These are phyloP conservation scores for Andricus grossulariae DNA, from an alignment of 1,140 invertebrate genomes.

Conservation along the genomic window DNA sequence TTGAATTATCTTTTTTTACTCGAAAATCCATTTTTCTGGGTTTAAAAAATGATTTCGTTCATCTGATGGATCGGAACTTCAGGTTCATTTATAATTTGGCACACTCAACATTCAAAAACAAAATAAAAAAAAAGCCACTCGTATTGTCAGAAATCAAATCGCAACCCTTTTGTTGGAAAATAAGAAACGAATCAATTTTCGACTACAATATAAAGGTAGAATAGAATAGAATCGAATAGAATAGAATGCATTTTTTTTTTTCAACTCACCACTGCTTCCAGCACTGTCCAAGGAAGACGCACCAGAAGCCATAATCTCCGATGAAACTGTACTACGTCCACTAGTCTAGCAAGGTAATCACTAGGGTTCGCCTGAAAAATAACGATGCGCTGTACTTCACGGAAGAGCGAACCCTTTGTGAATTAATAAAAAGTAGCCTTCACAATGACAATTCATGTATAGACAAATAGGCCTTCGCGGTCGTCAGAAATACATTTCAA, in stretches of 20 bases:
- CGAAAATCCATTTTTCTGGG: too few species aligned
- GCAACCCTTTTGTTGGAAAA: too few species aligned
- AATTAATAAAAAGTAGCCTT: slow-evolving; percentile 67
- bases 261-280: slow-evolving; percentile 73
- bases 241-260: slow-evolving; percentile 48
- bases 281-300: slow-evolving; percentile 76
- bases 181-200: too few species aligned
- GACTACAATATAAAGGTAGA: not conserved
- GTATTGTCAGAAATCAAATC: too few species aligned
- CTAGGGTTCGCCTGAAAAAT: slow-evolving; percentile 69
- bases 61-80: too few species aligned
- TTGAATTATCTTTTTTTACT: too few species aligned
- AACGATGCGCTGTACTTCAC: slow-evolving; percentile 65
- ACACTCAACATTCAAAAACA: too few species aligned
- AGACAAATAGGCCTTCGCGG: slow-evolving; percentile 44
- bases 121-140: too few species aligned
- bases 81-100: too few species aligned
- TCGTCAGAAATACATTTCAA: slow-evolving; percentile 21
- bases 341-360: slow-evolving; percentile 59
- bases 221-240: not conserved
- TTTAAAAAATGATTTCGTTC: too few species aligned
- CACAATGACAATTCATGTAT: slow-evolving; percentile 67
- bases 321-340: slow-evolving; percentile 40
- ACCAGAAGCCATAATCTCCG: slow-evolving; percentile 74
- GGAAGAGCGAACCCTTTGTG: slow-evolving; percentile 69